These are phyloP conservation scores for Chloromyia formosa DNA, from an alignment of 2,888 invertebrate species.

Conservation along the genomic window DNA sequence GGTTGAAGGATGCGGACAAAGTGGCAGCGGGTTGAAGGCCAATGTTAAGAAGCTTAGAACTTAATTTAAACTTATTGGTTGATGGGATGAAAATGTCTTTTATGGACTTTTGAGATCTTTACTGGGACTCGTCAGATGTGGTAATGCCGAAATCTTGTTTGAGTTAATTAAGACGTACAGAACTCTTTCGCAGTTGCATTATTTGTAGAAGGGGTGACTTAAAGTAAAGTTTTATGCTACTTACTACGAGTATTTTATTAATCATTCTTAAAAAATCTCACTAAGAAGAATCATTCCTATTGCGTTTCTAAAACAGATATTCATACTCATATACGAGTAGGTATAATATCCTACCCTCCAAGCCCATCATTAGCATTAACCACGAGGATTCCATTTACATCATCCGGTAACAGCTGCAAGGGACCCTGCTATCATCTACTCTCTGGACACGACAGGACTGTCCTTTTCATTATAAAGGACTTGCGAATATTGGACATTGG, in stretches of 20 bases:
- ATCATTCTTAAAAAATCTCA: too few relatives aligned
- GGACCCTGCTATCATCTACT: conserved; percentile 12
- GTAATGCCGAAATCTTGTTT: conserved; percentile 28
- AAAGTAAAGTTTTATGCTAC: too few relatives aligned
- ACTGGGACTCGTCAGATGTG: conserved; percentile 10
- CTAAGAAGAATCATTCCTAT: too few relatives aligned
- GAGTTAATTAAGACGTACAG: conserved; percentile 21
- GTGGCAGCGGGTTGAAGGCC: neutral
- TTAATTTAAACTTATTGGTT: conserved; percentile 28
- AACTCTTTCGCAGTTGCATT: neutral
- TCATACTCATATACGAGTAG: too few relatives aligned
- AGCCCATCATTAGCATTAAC: conserved; percentile 8
- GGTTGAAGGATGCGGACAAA: too few relatives aligned
- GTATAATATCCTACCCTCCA: too few relatives aligned
- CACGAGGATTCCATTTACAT: conserved; percentile 22
- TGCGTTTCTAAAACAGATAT: too few relatives aligned
- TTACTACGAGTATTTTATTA: too few relatives aligned
- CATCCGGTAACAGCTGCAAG: conserved; percentile 7
- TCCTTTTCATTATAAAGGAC: neutral
- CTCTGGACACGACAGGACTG: neutral
- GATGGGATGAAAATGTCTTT: neutral
- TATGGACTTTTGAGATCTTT: neutral
- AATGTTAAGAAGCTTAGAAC: conserved; percentile 33
- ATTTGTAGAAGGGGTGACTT: too few relatives aligned
- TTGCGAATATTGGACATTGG: neutral